Percentiles rank a stretch among this genome's conserved stretches.
Conservation (phyloP, 2,797 vertebrate genomes). For the Gambusia yucatana region DNA sequence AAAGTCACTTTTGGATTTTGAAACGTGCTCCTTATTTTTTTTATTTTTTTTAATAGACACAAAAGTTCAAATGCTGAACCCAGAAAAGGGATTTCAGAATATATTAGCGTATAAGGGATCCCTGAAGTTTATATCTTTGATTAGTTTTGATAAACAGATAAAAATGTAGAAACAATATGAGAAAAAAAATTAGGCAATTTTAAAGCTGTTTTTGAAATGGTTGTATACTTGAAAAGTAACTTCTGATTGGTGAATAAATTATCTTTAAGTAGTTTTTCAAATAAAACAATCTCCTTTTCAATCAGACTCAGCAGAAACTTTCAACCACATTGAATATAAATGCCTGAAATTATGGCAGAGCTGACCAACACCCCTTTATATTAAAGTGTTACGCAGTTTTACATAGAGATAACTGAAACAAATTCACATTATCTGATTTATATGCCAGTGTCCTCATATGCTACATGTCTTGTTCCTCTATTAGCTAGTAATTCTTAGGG, state of each 20-base stretch:
- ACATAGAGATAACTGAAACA: not conserved
- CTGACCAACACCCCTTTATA: not conserved
- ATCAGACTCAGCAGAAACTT: not conserved
- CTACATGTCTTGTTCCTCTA: not conserved
- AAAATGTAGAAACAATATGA: not conserved
- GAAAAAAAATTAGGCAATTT: not conserved
- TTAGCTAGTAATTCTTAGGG: constrained; percentile 5
- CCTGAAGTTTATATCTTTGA: not conserved
- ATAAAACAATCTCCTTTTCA: not conserved
- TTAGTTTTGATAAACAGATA: not conserved
- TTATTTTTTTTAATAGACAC: not conserved
- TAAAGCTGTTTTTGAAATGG: not conserved
- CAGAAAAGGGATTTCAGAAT: not conserved
- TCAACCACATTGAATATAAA: not conserved
- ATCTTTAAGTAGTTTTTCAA: not conserved
- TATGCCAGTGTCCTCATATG: not conserved
- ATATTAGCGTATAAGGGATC: not conserved
- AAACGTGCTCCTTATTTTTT: not conserved
- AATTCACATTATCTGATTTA: constrained; percentile 1
- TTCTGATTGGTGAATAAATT: not conserved
- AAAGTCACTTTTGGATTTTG: not conserved
- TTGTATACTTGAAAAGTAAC: not conserved
- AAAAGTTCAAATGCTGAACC: not conserved
- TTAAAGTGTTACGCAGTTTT: not conserved
- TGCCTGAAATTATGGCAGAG: not conserved